Base-by-base conservation (phyloP, 2,113 vertebrate species). In the Drymodes brunneopygia region DNA sequence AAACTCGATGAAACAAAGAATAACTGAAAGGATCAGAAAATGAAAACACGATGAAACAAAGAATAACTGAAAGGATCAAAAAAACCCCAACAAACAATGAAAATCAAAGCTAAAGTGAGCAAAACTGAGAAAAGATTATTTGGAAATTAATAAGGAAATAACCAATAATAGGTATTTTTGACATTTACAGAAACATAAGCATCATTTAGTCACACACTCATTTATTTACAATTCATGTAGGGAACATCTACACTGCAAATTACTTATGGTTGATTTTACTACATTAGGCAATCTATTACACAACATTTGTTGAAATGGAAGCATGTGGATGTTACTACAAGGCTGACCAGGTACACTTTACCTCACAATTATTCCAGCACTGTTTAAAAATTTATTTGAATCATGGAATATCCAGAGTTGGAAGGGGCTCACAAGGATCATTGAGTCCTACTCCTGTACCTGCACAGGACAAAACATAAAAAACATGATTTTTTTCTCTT, bases 231-330 rank as follows among this genome's bases (percentile, higher is more conserved):
- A 24, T 69, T 83, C 20, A 6, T 57, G 18, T 22, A 73, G 17
- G 29, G 27, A 69, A n/a, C 4, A 25, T 54, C 54, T 66, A 42
- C 21, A 33, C 24, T 66, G 7, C 4, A 88, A 80, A 88, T 73
- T 82, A 77, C 48, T 81, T 86, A 17, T 22, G 54, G 23, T 4
- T 81, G 14, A 10, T 42, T 96, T 87, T 95, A 47, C 33, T 23
- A 38, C 23, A 40, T 91, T 81, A 89, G 12, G 38, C 81, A 92
- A 84, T 78, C 13, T 79, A 89, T 71, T 94, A 54, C 72, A 58
- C 12, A 54, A 58, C 35, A 84, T 71, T 87, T 81, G 21, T 48
- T 67, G 24, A 24, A 71, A 18, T 14, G 56, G 15, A 81, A 87
- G 19, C 22, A 31, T 23, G 29, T n/a, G 19, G 40, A 31, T 45